Base-by-base conservation (phyloP, 1,140 invertebrate genomes). In the Conus betulinus region DNA sequence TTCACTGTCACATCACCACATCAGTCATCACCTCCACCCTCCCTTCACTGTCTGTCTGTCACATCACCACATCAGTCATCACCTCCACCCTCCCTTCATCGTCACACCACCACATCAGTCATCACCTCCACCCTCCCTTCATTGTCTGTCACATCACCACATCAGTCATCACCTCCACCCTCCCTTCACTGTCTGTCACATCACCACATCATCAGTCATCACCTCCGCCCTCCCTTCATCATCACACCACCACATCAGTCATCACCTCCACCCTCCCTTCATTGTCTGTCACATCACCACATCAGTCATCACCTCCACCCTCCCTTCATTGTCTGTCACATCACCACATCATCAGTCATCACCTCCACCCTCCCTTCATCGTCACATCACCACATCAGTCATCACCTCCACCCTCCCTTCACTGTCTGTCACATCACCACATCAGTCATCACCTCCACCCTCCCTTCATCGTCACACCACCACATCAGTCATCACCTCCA, bases 21-120 rank as follows among this genome's bases (percentile, higher is more conserved):
- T 92, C 86, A n/a, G 95, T 93, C n/a, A 95, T 88, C 89, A 94
- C 94, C 51, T 90, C 85, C 20, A 95, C 84, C 85, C 95, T 94
- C 53, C 94, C 85, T 94, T 94, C 93, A 94, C 93, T 91, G 91
- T 93, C 94, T 95, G 89, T 23, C 39, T 90, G 91, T 25, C 13
- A 78, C 52, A 79, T 17, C 84, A 84, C 17, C 7, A 27, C 23
- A 11, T 20, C 57, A 27, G n/a, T 57, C 67, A 67, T 63, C 83
- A 20, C 23, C 25, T 60, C 5, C 23, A 81, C 67, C 17, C 13
- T 76, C 20, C n/a, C n/a, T 6, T 74, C n/a, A 20, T 74, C 17
- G 7, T 25, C 15, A 74, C 23, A 23, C 23, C 71, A 74, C 8
- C 25, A 23, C 8, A 10, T 10, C 17, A 39, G 25, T 51, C n/a